Conservation (phyloP, 2,888 invertebrate species). For the Cistogaster globosa region DNA sequence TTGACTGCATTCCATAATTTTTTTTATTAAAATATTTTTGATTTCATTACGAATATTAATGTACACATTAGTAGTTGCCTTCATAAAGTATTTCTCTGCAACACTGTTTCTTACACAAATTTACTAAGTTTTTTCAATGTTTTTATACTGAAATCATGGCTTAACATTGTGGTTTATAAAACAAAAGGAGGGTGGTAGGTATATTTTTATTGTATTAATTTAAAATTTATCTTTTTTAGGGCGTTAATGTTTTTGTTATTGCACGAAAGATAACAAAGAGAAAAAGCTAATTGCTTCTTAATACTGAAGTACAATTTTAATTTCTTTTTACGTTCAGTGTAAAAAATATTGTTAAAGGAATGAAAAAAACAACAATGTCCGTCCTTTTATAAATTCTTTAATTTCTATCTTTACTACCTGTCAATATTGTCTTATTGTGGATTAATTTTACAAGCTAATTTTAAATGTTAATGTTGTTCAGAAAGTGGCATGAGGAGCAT, state of each 20-base stretch:
- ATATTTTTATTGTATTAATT: constrained; percentile 16
- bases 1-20: too few species aligned
- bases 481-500: background rate
- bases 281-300: constrained; percentile 81
- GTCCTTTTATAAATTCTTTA: constrained; percentile 34
- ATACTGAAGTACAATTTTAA: constrained; percentile 76
- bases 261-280: constrained; percentile 15
- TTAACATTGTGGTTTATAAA: background rate
- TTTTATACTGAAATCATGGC: constrained; percentile 24
- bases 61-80: too few species aligned
- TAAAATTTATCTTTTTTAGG: constrained; percentile 58
- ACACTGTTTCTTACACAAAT: too few species aligned
- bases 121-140: background rate
- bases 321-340: constrained; percentile 25
- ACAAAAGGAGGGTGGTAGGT: background rate
- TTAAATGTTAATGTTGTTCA: constrained; percentile 78
- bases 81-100: too few species aligned
- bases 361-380: background rate
- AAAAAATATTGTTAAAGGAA: background rate
- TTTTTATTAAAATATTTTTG: too few species aligned
- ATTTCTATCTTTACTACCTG: constrained; percentile 44
- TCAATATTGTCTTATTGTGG: constrained; percentile 78
- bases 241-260: constrained; percentile 35
- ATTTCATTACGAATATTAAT: too few species aligned
- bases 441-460: constrained; percentile 82